Evolutionary conservation across 2,888 invertebrate genomes (phyloP).

Genomic region (Drosophila hawaiiensis): DNA sequence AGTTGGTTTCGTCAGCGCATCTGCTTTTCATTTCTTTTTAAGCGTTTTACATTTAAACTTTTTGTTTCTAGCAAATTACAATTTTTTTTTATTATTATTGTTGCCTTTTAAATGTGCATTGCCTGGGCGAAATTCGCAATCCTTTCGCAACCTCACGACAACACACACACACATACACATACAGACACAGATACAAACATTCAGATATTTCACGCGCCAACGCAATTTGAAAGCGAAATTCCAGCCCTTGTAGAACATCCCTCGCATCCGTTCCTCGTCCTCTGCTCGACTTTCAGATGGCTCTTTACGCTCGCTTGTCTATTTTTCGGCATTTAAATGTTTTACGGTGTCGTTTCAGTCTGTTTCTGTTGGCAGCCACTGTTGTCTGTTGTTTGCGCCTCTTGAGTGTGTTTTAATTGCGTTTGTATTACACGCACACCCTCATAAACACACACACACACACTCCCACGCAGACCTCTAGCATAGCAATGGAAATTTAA

Average conservation of each 20-base stretch:
- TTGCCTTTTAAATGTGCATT: conserved; percentile 56
- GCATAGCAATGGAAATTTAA: conserved; percentile 74
- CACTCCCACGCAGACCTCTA: conserved; percentile 16
- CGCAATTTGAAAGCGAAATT: conserved; percentile 79
- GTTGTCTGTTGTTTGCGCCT: conserved; percentile 76
- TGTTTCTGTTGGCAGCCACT: conserved; percentile 36
- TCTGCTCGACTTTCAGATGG: conserved; percentile 2
- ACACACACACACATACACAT: not conserved
- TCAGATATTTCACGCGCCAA: conserved; percentile 74
- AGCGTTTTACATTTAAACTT: conserved; percentile 13
- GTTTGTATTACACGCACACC: conserved; percentile 77
- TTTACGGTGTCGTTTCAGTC: conserved; percentile 73
- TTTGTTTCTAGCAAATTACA: conserved; percentile 55
- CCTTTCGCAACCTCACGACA: conserved; percentile 47
- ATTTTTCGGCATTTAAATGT: conserved; percentile 79
- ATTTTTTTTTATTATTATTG: conserved; percentile 32
- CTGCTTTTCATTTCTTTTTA: conserved; percentile 3
- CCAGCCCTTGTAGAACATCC: conserved; percentile 32
- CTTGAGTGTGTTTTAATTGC: conserved; percentile 80
- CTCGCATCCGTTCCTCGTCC: not conserved
- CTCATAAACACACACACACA: conserved; percentile 29
- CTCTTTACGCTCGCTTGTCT: conserved; percentile 60
- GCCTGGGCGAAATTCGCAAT: conserved; percentile 68
- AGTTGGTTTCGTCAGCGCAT: conserved; percentile 13
- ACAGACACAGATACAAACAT: conserved; percentile 19